These are phyloP conservation scores for Corapipo altera DNA, from an alignment of 2,113 vertebrate genomes.

Conservation along the genomic window DNA sequence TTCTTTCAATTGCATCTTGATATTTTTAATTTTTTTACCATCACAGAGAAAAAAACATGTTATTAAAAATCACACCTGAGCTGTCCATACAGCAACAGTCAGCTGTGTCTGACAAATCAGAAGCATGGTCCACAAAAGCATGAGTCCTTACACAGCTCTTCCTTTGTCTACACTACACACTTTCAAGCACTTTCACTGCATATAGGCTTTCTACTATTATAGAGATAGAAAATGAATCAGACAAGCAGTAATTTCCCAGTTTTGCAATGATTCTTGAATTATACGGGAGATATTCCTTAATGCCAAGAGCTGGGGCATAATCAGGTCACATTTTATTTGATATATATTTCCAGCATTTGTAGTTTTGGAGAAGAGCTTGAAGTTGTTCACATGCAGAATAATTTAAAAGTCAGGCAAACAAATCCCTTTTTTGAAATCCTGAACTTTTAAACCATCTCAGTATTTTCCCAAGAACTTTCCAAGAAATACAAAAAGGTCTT, in stretches of 20 bases:
- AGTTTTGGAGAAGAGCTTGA: not conserved
- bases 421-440: not conserved
- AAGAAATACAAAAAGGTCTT: not conserved
- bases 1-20: not conserved
- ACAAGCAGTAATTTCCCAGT: not conserved
- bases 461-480: not conserved
- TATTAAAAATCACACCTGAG: not conserved
- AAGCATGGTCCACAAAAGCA: not conserved
- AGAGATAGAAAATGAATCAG: not conserved
- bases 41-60: rapidly evolving
- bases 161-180: not conserved
- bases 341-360: not conserved
- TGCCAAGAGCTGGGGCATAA: not conserved
- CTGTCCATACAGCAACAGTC: not conserved
- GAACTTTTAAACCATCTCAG: not conserved
- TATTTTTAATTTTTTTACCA: not conserved
- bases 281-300: not conserved
- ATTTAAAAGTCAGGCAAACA: not conserved
- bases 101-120: not conserved
- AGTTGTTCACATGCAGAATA: not conserved
- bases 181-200: not conserved
- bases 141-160: not conserved
- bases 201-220: not conserved
- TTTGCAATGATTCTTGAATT: not conserved
- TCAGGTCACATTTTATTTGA: not conserved